A percentile compares a stretch with the other conserved stretches of the same genome.
phyloP scores from a whole-genome alignment of 2,888 invertebrate species.

The Anthophora plumipes region DNA sequence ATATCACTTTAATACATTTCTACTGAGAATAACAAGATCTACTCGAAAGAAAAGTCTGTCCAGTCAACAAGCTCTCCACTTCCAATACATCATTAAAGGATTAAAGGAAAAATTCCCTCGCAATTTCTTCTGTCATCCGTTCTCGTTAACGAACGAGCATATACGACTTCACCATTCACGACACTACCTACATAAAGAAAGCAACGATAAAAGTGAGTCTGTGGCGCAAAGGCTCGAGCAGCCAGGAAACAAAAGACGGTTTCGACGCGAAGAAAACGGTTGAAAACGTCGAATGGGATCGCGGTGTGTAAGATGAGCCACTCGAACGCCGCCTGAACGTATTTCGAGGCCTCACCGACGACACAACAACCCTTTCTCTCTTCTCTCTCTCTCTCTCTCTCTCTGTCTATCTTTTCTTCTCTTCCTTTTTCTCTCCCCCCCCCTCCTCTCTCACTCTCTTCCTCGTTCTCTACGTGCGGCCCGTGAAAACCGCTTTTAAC shows the following conservation, averaged over 20 bases:
- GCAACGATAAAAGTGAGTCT: not conserved
- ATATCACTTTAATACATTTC: no score
- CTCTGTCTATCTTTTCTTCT: not conserved
- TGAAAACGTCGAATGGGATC: slow-evolving; percentile 2
- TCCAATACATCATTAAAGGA: no score
- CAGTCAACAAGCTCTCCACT: no score
- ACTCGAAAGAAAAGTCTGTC: no score
- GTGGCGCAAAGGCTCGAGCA: not conserved
- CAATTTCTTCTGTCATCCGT: not conserved
- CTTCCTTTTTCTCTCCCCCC: not conserved
- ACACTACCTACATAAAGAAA: not conserved
- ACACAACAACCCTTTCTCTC: not conserved
- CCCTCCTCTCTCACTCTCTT: not conserved
- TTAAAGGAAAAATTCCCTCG: not conserved
- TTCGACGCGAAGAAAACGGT: not conserved
- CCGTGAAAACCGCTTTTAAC: slow-evolving; percentile 56
- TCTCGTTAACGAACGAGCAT: not conserved
- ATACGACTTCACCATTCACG: not conserved
- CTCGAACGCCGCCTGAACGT: slow-evolving; percentile 23
- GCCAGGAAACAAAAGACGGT: not conserved
- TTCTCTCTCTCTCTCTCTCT: not conserved
- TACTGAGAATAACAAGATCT: no score
- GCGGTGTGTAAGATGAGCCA: slow-evolving; percentile 11
- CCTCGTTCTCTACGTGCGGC: not conserved
- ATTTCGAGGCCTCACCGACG: slow-evolving; percentile 26